Conservation (phyloP, 2,113 vertebrate species). For the Setophaga petechia region DNA sequence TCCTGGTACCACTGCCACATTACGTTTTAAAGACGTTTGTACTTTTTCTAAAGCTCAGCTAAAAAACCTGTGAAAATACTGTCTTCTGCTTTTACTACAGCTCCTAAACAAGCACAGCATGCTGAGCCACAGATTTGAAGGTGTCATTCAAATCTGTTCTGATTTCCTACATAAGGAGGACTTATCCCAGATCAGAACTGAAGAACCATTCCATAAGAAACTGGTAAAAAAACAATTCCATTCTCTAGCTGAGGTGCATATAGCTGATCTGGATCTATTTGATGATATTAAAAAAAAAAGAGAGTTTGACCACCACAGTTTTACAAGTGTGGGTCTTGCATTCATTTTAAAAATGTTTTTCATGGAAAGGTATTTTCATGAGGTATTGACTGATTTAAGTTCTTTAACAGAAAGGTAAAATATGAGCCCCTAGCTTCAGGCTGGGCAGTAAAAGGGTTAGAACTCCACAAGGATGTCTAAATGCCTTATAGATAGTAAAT, state of each 20-base stretch:
- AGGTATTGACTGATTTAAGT: background rate
- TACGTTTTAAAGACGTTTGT: background rate
- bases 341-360: background rate
- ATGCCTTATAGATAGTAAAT: background rate
- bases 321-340: background rate
- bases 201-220: background rate
- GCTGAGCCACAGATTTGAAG: background rate
- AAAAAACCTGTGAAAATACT: background rate
- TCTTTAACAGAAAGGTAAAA: background rate
- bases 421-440: background rate
- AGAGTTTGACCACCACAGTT: background rate
- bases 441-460: background rate
- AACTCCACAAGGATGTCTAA: background rate
- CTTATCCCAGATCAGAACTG: background rate
- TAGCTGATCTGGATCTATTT: background rate
- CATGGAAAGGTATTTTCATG: background rate
- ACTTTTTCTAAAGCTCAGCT: background rate
- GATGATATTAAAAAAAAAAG: background rate
- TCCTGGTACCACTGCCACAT: background rate
- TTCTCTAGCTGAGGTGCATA: background rate
- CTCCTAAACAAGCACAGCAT: background rate
- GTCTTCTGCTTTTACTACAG: background rate
- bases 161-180: background rate
- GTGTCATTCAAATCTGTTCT: background rate
- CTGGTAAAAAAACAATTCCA: accelerated